Base-by-base conservation (phyloP, 2,113 vertebrate species). In the Eulemur macaco region DNA sequence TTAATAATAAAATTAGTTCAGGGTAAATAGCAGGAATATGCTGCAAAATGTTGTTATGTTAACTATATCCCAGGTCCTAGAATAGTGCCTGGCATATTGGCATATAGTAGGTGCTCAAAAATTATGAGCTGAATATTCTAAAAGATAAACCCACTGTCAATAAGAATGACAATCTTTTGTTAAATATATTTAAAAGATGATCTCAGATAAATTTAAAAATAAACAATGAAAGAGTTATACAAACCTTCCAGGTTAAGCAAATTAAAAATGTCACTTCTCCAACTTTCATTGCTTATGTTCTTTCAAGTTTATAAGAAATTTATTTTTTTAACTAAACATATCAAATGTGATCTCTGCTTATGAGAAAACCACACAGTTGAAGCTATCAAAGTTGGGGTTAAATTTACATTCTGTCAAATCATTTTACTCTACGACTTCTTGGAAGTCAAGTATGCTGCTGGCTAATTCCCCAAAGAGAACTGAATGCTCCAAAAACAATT, bases 391-490 rank as follows among this genome's bases (percentile, higher is more conserved):
- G 96, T 97, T 97, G 97, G 96, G 69, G 94, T 92, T 98, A 96
- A 98, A 98, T 98, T 98, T 98, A 95, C 92, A 98, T 98, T 97
- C 97, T 98, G 93, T 97, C 98, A 98, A 98, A 98, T 98, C 54
- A 7, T 97, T 98, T 97, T 98, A 96, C 95, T 98, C 81, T 97
- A 93, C 98, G 94, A 94, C 91, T 95, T 96, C 97, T 97, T 98
- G 89, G 97, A 98, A 99, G 96, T 98, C 96, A 98, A 97, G 66
- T 34, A 5, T 87, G 29, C 95, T 98, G 91, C 95, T 98, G 91
- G 96, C 77, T 97, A 98, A 98, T 98, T 98, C 96, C 96, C 97
- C 97, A 97, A 96, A 97, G 96, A 97, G 97, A 98, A 97, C 50
- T 95, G 91, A 98, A 95, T 89, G 95, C 95, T 98, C 97, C 71